Base-by-base conservation (phyloP, 2,113 vertebrate genomes). In the Polypterus senegalus region DNA sequence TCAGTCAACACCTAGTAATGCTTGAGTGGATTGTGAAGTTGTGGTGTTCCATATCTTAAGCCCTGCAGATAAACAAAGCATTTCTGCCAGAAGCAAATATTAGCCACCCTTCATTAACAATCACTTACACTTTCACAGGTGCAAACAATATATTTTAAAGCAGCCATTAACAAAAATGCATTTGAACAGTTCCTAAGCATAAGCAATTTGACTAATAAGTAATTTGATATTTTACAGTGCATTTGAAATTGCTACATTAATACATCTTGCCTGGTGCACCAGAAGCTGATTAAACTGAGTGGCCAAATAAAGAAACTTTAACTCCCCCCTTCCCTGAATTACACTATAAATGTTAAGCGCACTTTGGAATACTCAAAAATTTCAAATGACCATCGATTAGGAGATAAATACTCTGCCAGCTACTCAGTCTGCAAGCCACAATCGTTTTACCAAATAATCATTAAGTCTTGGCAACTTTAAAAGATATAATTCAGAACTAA, bases 401-500 rank as follows among this genome's bases (percentile, higher is more conserved):
- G 66, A 78, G 83, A 85, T 86, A 85, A 82, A 79, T 71, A 77
- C 72, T 81, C 82, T 75, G 82, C 73, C 76, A 73, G 78, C 77
- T 63, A 45, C 76, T 79, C 75, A 72, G 73, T 72, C 75, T 81
- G 83, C 80, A 78, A 82, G 72, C 79, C 82, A 67, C 77, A 77
- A 68, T 66, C 68, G 81, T 80, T 77, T 74, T 81, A 83, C 76
- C 76, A 78, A 81, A 79, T 72, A 74, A 82, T 77, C 73, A 76
- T 77, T 82, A 81, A 72, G 71, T 73, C 71, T 72, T 78, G 73
- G 79, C 80, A 80, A 70, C 69, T 51, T 3, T 11, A 49, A 47
- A 57, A 56, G 64, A 73, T 63, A 67, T 69, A 71, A 75, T 75
- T 71, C 61, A 73, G 72, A 71, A 63, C 70, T 60, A 72, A 71